Base-by-base conservation (phyloP, 2,797 vertebrate genomes). In the Scomberomorus guttatus region DNA sequence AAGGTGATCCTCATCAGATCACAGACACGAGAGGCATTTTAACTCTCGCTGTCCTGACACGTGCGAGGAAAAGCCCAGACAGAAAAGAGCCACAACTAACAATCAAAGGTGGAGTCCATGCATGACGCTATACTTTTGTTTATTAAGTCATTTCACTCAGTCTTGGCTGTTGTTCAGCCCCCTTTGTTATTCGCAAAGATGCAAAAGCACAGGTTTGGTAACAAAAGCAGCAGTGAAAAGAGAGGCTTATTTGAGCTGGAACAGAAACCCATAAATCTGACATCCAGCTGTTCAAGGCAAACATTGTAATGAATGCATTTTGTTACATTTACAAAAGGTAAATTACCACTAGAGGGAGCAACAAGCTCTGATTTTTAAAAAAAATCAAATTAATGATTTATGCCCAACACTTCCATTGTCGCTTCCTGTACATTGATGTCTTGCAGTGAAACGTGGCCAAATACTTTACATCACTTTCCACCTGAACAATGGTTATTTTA, bases 1-100 rank as follows among this genome's bases (percentile, higher is more conserved):
- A 90, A 94, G 87, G 94, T 94, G 93, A 95, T 94, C 91, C 87
- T 93, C 95, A 95, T 93, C 90, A 93, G 91, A 93, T 93, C 89
- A 87, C 74, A 80, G 92, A 93, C 92, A 95, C 83, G 34, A 89
- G 95, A 93, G 87, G 87, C 87, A 80, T 92, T 94, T 95, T 91
- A 89, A 89, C 79, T 83, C 83, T 85, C 80, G 60, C 79, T 34
- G 54, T 89, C 80, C 79, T 79, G 80, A 87, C 83, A 51, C 48
- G 34, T 72, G 85, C 37, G 66, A 90, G 72, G 87, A 89, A 72
- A 87, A 87, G 79, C 77, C 65, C 79, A 87, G 79, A 75, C 80
- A 56, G 80, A 78, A 81, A 74, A 70, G 78, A 88, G 77, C 66
- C 79, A 81, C 77, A 77, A 77, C 84, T 48, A 83, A 89, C 85